A percentile compares a stretch with the other conserved stretches of the same genome.
Conservation (phyloP, 92 coral and sea anemone genomes). For the Bergia puertoricense region DNA sequence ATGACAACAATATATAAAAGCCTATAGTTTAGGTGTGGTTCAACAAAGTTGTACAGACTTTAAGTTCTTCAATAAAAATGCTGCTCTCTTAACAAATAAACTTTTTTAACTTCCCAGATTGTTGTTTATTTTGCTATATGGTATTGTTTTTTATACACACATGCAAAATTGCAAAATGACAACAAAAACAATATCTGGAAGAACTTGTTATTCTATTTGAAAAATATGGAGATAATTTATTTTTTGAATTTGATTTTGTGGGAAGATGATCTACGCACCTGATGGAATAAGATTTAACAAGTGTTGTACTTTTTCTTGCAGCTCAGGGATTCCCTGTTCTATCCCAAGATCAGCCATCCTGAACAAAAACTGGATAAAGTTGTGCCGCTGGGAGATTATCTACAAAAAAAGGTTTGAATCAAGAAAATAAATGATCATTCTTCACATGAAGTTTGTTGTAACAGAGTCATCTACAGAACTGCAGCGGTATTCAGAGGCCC, state of each 20-base stretch:
- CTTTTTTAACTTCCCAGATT: no score
- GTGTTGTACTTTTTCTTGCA: slow-evolving; percentile 89
- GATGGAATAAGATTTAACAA: slow-evolving; percentile 90
- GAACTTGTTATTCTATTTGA: no score
- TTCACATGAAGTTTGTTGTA: not conserved
- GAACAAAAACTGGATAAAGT: slow-evolving; percentile 80
- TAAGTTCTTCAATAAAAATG: no score
- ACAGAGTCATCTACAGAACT: not conserved
- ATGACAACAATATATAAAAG: not conserved
- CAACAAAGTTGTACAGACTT: no score
- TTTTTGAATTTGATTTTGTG: no score
- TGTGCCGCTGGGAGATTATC: slow-evolving; percentile 87
- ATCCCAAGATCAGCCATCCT: slow-evolving; percentile 90
- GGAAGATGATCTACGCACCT: slow-evolving; percentile 54
- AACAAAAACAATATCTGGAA: no score
- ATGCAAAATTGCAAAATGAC: no score
- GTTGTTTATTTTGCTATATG: no score
- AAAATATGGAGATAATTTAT: not conserved
- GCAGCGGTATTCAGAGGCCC: not conserved
- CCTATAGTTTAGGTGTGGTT: no score
- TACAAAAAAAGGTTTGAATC: slow-evolving; percentile 10
- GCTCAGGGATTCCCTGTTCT: slow-evolving; percentile 73
- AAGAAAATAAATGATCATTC: not conserved
- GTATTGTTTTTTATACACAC: no score
- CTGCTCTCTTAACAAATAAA: no score